Base-by-base conservation (phyloP, 2,888 invertebrate genomes). In the Octodonta nipae region DNA sequence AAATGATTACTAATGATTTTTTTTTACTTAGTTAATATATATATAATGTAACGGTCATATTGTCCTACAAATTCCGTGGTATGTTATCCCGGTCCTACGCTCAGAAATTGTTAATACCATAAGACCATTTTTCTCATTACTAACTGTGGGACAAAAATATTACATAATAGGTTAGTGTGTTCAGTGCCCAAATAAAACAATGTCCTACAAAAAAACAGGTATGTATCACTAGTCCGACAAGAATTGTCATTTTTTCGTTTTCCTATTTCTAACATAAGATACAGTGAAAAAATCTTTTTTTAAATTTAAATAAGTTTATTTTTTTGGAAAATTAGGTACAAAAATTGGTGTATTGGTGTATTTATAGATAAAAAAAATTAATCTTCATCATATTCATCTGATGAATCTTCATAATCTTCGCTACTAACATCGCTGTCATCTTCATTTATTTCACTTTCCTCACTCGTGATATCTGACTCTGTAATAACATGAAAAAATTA, bases 81-180 rank as follows among this genome's bases (percentile, higher is more conserved):
- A 28, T 16, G 28, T 32, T 35, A 24, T 32, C n/a, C 28, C 28
- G 28, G 35, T 35, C 35, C 28, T 35, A 35, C 24, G 28, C 32
- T 32, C 32, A 24, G 13, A 32, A 35, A 20, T 32, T 30, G 35
- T 32, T n/a, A 25, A 34, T 34, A 16, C 30, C 30, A 34, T 26
- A 26, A 20, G 10, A 30, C 26, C 7, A 30, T 16, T 34, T 34
- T 34, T 34, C 12, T 34, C 13, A 34, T 29, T 29, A 29, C 22
- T 34, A 34, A 34, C 29, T 22, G 34, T 29, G 24, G 29, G 29
- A 34, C 34, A 20, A 34, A 29, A 29, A 29, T 22, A 29, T 24
- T 6, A 22, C 25, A 22, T 33, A 7, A 5, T 27, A 17, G n/a
- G 7, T 22, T 34, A 17, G 20, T 33, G 28, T 29, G 15, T 29